Evolutionary conservation across 2,888 invertebrate genomes (phyloP).

Genomic region (Leucophenga maculata): DNA sequence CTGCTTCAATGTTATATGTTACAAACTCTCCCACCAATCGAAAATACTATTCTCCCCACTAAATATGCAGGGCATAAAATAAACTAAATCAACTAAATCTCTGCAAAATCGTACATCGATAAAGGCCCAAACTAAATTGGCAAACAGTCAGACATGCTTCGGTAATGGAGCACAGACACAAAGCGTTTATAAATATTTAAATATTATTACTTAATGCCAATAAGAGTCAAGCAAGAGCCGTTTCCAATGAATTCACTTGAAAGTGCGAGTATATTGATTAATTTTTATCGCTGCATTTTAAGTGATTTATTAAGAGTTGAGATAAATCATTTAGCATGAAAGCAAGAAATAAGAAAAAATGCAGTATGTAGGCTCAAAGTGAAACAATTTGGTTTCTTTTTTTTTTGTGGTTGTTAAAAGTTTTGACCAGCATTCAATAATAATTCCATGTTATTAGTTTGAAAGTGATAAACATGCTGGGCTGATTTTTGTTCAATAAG

Average conservation of each 20-base stretch:
- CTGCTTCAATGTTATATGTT: too few relatives aligned
- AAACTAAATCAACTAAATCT: too few relatives aligned
- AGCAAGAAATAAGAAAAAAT: not conserved
- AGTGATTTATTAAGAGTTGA: slow-evolving; percentile 67
- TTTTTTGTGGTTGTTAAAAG: not conserved
- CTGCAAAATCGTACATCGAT: not conserved
- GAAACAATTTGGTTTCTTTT: not conserved
- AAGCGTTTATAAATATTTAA: too few relatives aligned
- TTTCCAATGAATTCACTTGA: slow-evolving; percentile 31
- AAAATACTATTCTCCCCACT: too few relatives aligned
- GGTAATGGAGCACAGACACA: too few relatives aligned
- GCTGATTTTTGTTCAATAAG: not conserved
- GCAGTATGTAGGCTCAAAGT: not conserved
- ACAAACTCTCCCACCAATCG: too few relatives aligned
- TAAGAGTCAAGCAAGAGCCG: slow-evolving; percentile 22
- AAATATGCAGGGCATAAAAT: too few relatives aligned
- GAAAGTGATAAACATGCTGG: slow-evolving; percentile 46
- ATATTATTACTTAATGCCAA: slow-evolving; percentile 53
- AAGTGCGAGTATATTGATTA: slow-evolving; percentile 64
- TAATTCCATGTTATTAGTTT: slow-evolving; percentile 46
- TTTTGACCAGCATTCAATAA: not conserved
- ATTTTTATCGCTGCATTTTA: slow-evolving; percentile 65
- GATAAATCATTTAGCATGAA: slow-evolving; percentile 66
- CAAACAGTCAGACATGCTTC: too few relatives aligned
- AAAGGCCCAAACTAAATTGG: not conserved